Evolutionary conservation across 2,888 invertebrate species (phyloP).

Genomic region (Furcula furcula): DNA sequence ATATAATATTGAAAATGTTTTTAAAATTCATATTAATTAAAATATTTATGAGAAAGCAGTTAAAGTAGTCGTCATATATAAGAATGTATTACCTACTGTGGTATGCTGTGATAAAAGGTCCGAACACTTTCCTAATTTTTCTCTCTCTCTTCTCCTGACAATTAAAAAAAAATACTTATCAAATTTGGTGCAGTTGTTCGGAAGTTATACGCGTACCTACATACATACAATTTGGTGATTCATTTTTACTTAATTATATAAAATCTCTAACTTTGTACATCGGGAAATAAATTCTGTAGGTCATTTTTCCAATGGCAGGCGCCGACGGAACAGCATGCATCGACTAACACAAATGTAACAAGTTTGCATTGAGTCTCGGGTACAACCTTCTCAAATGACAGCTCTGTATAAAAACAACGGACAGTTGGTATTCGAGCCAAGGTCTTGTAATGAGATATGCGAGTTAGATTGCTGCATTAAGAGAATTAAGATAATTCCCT

Average conservation of each 20-base stretch:
- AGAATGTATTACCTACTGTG: too few relatives aligned
- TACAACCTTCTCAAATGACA: slow-evolving; percentile 79
- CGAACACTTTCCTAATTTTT: slow-evolving; percentile 1
- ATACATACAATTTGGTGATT: too few relatives aligned
- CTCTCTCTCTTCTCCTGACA: too few relatives aligned
- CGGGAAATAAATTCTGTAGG: slow-evolving; percentile 33
- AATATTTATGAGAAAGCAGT: slow-evolving; percentile 5
- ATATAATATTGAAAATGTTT: slow-evolving; percentile 11
- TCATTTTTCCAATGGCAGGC: slow-evolving; percentile 43
- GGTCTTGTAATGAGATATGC: slow-evolving; percentile 77
- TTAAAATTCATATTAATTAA: neutral
- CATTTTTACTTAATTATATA: too few relatives aligned
- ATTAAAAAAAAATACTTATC: too few relatives aligned
- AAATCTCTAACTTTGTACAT: too few relatives aligned
- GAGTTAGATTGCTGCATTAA: slow-evolving; percentile 61
- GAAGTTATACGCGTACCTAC: too few relatives aligned
- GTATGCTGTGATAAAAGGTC: slow-evolving; percentile 17
- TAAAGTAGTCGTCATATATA: too few relatives aligned
- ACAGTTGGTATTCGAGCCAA: slow-evolving; percentile 78
- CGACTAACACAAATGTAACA: slow-evolving; percentile 46
- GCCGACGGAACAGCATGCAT: slow-evolving; percentile 42
- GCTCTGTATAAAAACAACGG: slow-evolving; percentile 73
- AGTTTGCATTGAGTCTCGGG: slow-evolving; percentile 73
- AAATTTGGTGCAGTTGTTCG: too few relatives aligned
- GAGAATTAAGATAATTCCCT: slow-evolving; percentile 65